These are phyloP conservation scores for Hoplodrina ambigua DNA, from an alignment of 2,888 invertebrate genomes.

Conservation along the genomic window DNA sequence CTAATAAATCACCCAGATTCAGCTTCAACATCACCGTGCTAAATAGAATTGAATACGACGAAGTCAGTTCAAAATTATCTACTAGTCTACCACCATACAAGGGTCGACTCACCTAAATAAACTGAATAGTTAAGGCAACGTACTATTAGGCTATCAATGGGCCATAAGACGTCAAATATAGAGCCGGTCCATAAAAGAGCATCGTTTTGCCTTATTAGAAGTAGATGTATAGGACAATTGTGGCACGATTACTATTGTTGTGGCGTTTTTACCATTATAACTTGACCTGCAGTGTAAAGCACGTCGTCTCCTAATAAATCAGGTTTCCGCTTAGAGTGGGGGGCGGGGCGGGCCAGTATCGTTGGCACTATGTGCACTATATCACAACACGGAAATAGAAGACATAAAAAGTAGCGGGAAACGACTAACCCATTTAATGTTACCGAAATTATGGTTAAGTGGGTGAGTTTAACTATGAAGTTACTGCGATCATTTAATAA, in stretches of 20 bases:
- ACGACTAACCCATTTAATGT: slow-evolving; percentile 31
- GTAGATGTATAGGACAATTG: slow-evolving; percentile 57
- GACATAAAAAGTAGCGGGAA: slow-evolving; percentile 57
- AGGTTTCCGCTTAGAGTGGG: slow-evolving; percentile 22
- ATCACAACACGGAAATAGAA: slow-evolving; percentile 50
- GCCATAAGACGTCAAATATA: slow-evolving; percentile 52
- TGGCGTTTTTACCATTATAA: slow-evolving; percentile 35
- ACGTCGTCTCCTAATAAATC: slow-evolving; percentile 25
- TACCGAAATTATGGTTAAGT: slow-evolving; percentile 43
- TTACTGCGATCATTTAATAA: slow-evolving; percentile 28
- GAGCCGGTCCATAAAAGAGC: slow-evolving; percentile 51
- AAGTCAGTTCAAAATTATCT: slow-evolving; percentile 13
- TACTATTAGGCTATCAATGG: slow-evolving; percentile 50
- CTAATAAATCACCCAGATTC: slow-evolving; percentile 24
- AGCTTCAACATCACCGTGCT: neutral
- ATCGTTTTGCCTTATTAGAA: slow-evolving; percentile 64
- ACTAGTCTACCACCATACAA: slow-evolving; percentile 13
- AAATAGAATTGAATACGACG: slow-evolving; percentile 27
- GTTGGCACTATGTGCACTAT: slow-evolving; percentile 48
- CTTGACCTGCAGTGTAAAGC: slow-evolving; percentile 26
- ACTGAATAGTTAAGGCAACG: slow-evolving; percentile 32
- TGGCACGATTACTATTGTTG: slow-evolving; percentile 58
- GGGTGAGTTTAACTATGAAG: slow-evolving; percentile 15
- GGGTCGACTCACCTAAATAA: slow-evolving; percentile 35
- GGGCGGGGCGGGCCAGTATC: slow-evolving; percentile 48